These are phyloP conservation scores for Lethocerus indicus DNA, from an alignment of 1,140 invertebrate species.

Conservation along the genomic window DNA sequence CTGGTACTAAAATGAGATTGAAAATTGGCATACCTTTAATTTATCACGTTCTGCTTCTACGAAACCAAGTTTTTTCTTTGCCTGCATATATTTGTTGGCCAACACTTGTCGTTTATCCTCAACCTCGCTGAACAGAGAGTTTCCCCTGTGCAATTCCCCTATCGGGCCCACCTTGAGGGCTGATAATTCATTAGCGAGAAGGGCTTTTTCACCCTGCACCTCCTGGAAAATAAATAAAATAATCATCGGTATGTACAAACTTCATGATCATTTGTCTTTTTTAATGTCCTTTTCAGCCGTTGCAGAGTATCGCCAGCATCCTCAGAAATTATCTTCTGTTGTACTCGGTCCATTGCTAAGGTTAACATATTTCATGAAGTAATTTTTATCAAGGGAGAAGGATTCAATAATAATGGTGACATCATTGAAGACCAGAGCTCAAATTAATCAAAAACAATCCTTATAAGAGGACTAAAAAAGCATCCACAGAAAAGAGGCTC, in stretches of 20 bases:
- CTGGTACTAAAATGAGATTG: too few species aligned
- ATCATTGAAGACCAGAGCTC: too few species aligned
- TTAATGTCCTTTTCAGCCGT: background rate
- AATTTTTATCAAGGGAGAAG: background rate
- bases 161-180: conserved; percentile 9
- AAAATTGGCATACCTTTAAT: conserved; percentile 13
- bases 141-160: conserved; percentile 10
- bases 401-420: too few species aligned
- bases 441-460: too few species aligned
- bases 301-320: background rate
- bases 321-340: background rate
- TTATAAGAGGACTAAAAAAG: too few species aligned
- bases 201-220: conserved; percentile 11
- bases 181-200: conserved; percentile 9
- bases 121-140: conserved; percentile 16
- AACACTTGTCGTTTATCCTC: conserved; percentile 13
- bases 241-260: background rate
- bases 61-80: conserved; percentile 8
- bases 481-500: background rate
- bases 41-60: conserved; percentile 11
- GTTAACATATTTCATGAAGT: background rate
- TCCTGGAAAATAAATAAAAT: conserved; percentile 5
- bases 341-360: background rate
- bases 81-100: conserved; percentile 11
- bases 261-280: background rate